Evolutionary conservation across 2,797 vertebrate genomes (phyloP).

Genomic region (Furcifer pardalis): DNA sequence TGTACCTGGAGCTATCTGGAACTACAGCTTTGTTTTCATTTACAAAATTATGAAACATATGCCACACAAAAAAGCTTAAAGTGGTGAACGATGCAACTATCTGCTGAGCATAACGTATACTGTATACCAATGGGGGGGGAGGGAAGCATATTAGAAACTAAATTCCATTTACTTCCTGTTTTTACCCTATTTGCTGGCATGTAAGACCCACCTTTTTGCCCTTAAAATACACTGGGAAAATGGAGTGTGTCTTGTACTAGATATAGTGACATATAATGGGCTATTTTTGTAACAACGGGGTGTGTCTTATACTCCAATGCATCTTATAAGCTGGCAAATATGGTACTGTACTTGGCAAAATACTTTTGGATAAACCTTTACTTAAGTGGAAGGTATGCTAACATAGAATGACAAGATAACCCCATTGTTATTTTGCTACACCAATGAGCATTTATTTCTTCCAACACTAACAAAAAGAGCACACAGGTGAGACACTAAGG

Average conservation of each 20-base stretch:
- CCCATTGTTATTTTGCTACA: neutral
- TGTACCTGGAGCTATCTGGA: neutral
- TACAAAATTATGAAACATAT: neutral
- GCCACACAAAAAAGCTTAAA: neutral
- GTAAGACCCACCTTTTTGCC: no score
- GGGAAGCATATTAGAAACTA: neutral
- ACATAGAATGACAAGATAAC: neutral
- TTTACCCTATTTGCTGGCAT: no score
- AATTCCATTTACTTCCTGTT: neutral
- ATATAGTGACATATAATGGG: no score
- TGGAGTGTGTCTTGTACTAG: no score
- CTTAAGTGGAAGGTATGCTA: neutral
- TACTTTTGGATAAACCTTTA: conserved; percentile 15
- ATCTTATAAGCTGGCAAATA: no score
- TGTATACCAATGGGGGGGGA: neutral
- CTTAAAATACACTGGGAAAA: no score
- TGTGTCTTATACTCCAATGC: no score
- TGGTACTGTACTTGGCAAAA: neutral
- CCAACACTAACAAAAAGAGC: neutral
- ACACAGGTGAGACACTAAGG: neutral
- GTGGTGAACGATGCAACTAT: neutral
- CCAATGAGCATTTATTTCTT: neutral
- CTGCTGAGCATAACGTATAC: neutral
- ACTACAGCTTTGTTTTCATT: neutral
- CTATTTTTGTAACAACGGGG: no score